Evolutionary conservation across 2,888 invertebrate genomes (phyloP).

Genomic region (Polydrusus tereticollis): DNA sequence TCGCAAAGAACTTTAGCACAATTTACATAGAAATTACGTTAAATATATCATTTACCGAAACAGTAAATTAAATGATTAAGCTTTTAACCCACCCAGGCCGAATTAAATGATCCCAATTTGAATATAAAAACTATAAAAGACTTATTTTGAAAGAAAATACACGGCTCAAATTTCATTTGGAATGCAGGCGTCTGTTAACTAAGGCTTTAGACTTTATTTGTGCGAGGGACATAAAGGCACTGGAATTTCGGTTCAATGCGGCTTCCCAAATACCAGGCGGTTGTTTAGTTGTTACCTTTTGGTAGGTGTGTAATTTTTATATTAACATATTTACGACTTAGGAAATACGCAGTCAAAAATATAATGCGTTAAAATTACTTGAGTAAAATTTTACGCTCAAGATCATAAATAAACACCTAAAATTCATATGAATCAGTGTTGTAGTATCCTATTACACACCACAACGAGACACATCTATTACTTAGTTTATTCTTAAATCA

Average conservation of each 20-base stretch:
- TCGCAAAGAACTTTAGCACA: not conserved
- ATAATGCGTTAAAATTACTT: too few relatives aligned
- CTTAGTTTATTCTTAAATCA: too few relatives aligned
- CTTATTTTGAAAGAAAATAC: slow-evolving; percentile 2
- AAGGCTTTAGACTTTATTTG: not conserved
- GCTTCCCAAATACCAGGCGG: not conserved
- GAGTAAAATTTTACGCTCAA: too few relatives aligned
- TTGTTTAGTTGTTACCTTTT: not conserved
- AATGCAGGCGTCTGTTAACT: slow-evolving; percentile 1
- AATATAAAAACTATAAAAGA: slow-evolving; percentile 9
- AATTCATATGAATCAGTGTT: too few relatives aligned
- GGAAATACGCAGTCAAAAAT: too few relatives aligned
- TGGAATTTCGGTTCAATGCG: not conserved
- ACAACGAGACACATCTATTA: too few relatives aligned
- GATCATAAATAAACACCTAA: too few relatives aligned
- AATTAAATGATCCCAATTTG: not conserved
- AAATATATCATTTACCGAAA: not conserved
- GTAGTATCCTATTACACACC: too few relatives aligned
- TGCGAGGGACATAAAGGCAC: not conserved
- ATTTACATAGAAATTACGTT: not conserved
- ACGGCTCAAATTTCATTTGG: not conserved
- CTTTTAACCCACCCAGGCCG: not conserved
- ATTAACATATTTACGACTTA: not conserved
- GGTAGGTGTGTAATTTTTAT: not conserved
- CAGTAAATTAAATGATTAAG: not conserved